phyloP scores from a whole-genome alignment of 2,113 vertebrate genomes.

The Scartelaos histophorus region DNA sequence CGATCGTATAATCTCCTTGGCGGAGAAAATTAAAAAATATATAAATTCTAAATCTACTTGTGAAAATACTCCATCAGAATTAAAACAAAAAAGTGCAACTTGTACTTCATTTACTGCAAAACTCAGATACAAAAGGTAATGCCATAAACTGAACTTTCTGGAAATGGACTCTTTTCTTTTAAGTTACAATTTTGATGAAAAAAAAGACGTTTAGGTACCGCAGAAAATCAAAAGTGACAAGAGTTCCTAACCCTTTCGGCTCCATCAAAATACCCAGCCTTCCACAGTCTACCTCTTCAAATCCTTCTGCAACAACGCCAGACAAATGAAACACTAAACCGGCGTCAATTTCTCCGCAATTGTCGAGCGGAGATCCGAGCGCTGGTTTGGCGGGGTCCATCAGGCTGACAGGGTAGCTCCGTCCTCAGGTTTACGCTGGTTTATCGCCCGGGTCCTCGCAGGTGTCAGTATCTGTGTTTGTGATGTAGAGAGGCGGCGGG shows the following conservation, averaged over 20 bases:
- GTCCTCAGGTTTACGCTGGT: conserved; percentile 36
- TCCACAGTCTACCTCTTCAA: not conserved
- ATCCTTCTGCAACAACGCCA: not conserved
- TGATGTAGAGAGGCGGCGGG: conserved; percentile 7
- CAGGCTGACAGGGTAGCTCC: conserved; percentile 3
- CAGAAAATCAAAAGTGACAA: not conserved
- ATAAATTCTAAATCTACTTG: too few species aligned
- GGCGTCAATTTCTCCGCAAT: not conserved
- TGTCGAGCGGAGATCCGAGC: conserved; percentile 11
- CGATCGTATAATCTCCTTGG: too few species aligned
- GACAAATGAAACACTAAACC: conserved; percentile 11
- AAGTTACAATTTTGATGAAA: not conserved
- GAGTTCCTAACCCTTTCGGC: not conserved
- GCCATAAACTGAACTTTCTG: too few species aligned
- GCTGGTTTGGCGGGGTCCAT: conserved; percentile 35
- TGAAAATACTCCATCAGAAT: too few species aligned
- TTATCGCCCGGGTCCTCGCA: conserved; percentile 37
- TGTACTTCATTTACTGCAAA: too few species aligned
- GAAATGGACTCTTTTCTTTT: too few species aligned
- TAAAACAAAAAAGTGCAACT: too few species aligned
- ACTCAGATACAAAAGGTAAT: too few species aligned
- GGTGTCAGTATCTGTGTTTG: conserved; percentile 18
- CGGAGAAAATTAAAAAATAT: too few species aligned
- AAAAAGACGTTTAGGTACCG: not conserved
- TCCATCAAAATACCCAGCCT: not conserved